These are phyloP conservation scores for Siphlonurus alternatus DNA, from an alignment of 2,888 invertebrate species.

Conservation along the genomic window DNA sequence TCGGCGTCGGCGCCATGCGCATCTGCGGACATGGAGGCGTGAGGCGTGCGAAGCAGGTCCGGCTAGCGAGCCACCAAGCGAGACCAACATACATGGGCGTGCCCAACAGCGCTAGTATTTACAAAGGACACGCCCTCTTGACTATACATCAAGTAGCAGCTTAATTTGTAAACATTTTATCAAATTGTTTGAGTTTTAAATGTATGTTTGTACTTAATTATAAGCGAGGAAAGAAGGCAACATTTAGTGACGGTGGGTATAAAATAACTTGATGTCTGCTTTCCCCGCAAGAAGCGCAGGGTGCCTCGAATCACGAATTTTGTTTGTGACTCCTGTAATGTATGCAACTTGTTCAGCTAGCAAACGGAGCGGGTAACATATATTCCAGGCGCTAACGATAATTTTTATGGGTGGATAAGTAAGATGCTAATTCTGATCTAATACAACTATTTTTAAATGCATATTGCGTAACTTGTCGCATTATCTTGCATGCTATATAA, in stretches of 20 bases:
- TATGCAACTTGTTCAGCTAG: too few relatives aligned
- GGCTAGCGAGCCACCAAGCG: background rate
- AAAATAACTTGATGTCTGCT: too few relatives aligned
- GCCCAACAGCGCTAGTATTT: background rate
- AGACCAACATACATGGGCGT: background rate
- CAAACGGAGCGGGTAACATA: too few relatives aligned
- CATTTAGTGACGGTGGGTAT: background rate
- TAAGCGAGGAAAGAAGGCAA: background rate
- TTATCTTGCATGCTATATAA: too few relatives aligned
- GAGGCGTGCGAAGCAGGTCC: background rate
- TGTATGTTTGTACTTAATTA: background rate
- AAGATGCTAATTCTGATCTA: too few relatives aligned
- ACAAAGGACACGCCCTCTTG: background rate
- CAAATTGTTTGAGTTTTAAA: too few relatives aligned
- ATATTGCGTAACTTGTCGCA: too few relatives aligned
- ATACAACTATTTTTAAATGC: too few relatives aligned
- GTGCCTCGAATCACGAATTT: background rate
- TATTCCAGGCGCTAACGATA: too few relatives aligned
- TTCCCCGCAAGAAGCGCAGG: background rate
- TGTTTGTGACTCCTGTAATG: too few relatives aligned
- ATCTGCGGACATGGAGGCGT: constrained; percentile 27
- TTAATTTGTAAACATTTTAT: background rate
- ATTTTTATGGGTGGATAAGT: too few relatives aligned
- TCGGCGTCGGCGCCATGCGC: constrained; percentile 35
- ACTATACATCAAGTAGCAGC: background rate